phyloP scores from a whole-genome alignment of 1,140 invertebrate species.

The Limonius californicus region DNA sequence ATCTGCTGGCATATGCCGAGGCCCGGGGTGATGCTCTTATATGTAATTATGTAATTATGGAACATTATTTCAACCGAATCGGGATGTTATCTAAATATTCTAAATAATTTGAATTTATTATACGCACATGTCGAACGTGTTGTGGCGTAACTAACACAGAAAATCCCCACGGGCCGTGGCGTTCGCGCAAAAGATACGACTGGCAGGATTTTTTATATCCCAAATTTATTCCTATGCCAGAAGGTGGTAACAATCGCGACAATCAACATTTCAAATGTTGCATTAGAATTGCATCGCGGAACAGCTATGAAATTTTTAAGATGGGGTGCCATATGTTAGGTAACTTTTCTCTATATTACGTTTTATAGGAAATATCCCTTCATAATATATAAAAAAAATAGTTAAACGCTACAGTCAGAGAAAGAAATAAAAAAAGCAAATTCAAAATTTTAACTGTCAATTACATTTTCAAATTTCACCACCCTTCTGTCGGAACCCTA shows the following conservation, averaged over 20 bases:
- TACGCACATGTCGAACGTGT: constrained; percentile 1
- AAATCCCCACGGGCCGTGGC: background rate
- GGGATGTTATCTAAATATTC: constrained; percentile 17
- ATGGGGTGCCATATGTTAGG: too few species aligned
- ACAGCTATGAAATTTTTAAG: background rate
- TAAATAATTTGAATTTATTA: constrained; percentile 15
- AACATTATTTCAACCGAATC: constrained; percentile 19
- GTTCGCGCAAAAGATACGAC: background rate
- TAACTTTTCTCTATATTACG: too few species aligned
- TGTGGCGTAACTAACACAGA: constrained; percentile 7
- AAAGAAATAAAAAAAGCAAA: too few species aligned
- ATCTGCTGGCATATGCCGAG: constrained; percentile 3
- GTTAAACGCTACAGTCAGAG: too few species aligned
- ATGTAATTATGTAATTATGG: constrained; percentile 24
- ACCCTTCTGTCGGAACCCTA: too few species aligned
- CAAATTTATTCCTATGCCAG: background rate
- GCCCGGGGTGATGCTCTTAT: constrained; percentile 13
- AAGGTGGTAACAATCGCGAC: background rate
- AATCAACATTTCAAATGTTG: constrained; percentile 1
- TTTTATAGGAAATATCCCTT: too few species aligned
- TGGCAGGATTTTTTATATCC: too few species aligned
- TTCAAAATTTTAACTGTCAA: too few species aligned
- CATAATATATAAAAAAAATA: too few species aligned
- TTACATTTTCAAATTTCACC: too few species aligned
- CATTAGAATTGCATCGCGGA: background rate